Percentiles rank a stretch among this genome's conserved stretches.
These are phyloP conservation scores for Hymenopus coronatus DNA, from an alignment of 2,888 invertebrate genomes.

Conservation along the genomic window DNA sequence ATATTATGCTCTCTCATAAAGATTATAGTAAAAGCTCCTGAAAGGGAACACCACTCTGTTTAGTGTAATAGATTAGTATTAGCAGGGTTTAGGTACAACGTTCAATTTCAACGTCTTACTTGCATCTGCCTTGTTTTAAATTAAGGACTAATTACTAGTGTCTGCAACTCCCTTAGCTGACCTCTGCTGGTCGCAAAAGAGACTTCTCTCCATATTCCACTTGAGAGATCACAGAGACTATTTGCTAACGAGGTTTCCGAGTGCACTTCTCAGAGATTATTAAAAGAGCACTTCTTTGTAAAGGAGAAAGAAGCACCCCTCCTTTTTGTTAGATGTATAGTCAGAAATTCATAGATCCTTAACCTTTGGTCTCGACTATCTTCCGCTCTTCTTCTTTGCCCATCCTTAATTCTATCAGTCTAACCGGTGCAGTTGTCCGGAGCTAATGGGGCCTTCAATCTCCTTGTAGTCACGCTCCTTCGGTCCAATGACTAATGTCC, in stretches of 20 bases:
- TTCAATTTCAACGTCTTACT: too few relatives aligned
- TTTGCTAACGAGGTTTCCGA: not conserved
- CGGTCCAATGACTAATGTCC: too few relatives aligned
- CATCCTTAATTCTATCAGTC: not conserved
- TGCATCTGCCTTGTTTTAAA: not conserved
- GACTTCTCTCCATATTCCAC: not conserved
- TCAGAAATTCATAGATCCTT: not conserved
- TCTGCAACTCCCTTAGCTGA: not conserved
- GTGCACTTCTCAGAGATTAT: not conserved
- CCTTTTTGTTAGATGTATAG: not conserved
- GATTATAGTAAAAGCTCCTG: too few relatives aligned
- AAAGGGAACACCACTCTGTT: too few relatives aligned
- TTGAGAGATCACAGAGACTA: not conserved
- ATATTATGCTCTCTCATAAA: too few relatives aligned
- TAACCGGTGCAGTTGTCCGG: not conserved
- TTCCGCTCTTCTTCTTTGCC: not conserved
- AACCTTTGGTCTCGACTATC: not conserved
- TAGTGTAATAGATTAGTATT: too few relatives aligned
- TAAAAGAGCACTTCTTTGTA: not conserved
- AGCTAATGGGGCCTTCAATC: not conserved
- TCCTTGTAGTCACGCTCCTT: not conserved
- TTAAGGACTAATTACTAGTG: not conserved
- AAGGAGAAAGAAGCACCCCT: too few relatives aligned
- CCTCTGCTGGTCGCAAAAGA: not conserved
- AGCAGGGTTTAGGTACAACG: too few relatives aligned